Percentiles rank a stretch among this genome's conserved stretches.
Evolutionary conservation across 2,888 invertebrate genomes (phyloP).

Genomic region (Drymonia ruficornis): DNA sequence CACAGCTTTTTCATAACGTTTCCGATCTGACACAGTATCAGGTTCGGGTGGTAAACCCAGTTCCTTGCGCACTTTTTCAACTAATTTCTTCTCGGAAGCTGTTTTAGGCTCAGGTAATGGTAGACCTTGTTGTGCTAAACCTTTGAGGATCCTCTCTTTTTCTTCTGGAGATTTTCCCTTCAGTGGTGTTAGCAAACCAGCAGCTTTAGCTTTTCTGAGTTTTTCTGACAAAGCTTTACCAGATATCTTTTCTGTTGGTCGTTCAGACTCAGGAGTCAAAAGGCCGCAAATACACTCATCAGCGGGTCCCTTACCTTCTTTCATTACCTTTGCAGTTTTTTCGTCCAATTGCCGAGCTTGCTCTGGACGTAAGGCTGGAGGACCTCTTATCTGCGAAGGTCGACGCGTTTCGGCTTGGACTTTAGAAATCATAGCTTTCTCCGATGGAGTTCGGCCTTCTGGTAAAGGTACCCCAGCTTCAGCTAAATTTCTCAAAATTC

Average conservation of each 20-base stretch:
- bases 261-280: conserved; percentile 40
- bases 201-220: conserved; percentile 29
- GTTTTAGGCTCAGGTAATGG: conserved; percentile 39
- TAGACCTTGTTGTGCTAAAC: conserved; percentile 31
- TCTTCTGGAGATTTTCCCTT: conserved; percentile 28
- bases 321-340: conserved; percentile 42
- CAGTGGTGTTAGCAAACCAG: conserved; percentile 30
- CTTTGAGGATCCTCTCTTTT: conserved; percentile 30
- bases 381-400: conserved; percentile 16
- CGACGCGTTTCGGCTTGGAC: conserved; percentile 20
- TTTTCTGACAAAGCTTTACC: conserved; percentile 36
- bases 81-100: conserved; percentile 35
- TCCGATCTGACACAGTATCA: not conserved
- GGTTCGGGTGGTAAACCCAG: conserved; percentile 1
- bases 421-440: conserved; percentile 39
- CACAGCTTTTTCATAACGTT: conserved; percentile 1
- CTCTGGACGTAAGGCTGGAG: conserved; percentile 13
- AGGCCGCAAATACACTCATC: conserved; percentile 50
- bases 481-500: conserved; percentile 33
- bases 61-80: conserved; percentile 22
- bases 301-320: conserved; percentile 47
- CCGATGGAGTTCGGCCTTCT: conserved; percentile 40
- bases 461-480: conserved; percentile 35
- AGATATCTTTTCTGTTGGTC: conserved; percentile 1
- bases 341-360: conserved; percentile 27